Base-by-base conservation (phyloP, 2,113 vertebrate species). In the Etia nguti region DNA sequence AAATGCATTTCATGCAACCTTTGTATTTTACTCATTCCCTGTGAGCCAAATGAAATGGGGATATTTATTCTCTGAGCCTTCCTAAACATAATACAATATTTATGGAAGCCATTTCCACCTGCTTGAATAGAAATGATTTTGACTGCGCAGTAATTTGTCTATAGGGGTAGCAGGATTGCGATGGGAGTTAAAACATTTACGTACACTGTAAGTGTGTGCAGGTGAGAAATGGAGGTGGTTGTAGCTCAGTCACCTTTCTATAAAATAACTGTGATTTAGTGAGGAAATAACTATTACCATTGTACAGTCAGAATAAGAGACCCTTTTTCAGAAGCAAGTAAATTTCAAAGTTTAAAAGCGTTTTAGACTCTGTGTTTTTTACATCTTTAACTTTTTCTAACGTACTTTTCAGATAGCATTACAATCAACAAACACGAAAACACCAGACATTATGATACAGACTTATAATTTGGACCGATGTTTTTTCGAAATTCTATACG, bases 31-130 rank as follows among this genome's bases (percentile, higher is more conserved):
- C 56, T 41, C 22, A 18, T 68, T 68, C 22, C n/a, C 68, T 60
- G 41, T 43, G 43, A 82, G 81, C 73, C 36, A 57, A 88, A 43
- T 38, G 16, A 31, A 79, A 48, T 62, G 83, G 73, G 54, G 52
- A 80, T 56, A 85, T 90, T 73, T 87, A 48, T 90, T 5, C 4
- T 79, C 52, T 24, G 54, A 91, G 79, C 50, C 60, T 87, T 89
- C 16, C 55, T 80, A 79, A 91, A 84, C 89, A 91, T 82, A 85
- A 90, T 84, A 52, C 48, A 94, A 93, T 94, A 95, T 94, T 94
- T 90, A 93, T 95, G 89, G 88, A 92, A 75, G 43, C 68, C 79
- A 90, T 95, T 93, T 91, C 55, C n/a, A 89, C 80, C 81, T 91
- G 86, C 87, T 59, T 86, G 85, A 82, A 92, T 86, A 79, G 48